Evolutionary conservation across 2,113 vertebrate genomes (phyloP), one percentile per base, ranked within the genome.

Genomic region (Tenrec ecaudatus): DNA sequence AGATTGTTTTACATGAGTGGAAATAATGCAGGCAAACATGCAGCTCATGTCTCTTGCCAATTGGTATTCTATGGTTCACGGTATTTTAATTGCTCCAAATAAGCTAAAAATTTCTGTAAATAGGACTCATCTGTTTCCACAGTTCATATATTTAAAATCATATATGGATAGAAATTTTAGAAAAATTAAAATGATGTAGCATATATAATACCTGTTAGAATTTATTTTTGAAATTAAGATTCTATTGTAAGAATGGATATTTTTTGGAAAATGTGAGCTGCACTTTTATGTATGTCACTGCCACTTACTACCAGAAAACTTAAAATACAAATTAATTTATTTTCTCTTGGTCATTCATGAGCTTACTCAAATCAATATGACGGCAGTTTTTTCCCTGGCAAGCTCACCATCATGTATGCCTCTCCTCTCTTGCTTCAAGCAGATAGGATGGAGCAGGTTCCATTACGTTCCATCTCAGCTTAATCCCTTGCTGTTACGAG

Each of bases 401-500:
- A 95, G 92, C 86, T 95, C 94, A 90, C 86, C 92, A 83, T 90
- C 58, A 78, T 33, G 78, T 60, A 90, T 95, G 82, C 96, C 57
- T 87, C 95, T 92, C 77, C 60, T 80, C 58, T 86, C 86, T 93
- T 83, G 87, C 92, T 96, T 76, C 88, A 86, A 96, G 96, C 85
- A 95, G 95, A 96, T 93, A 95, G 94, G 78, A 92, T 80, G 91
- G 77, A 94, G 82, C 84, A 91, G 82, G 96, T 96, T 98, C 96
- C 96, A 97, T 98, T 97, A 97, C 64, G 88, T 95, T 97, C 97
- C 97, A 85, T 97, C 96, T 97, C 91, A 60, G 12, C 97, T 98
- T 98, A 98, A 98, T 98, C 97, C 96, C 92, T 98, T 17, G 40
- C 96, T 97, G 96, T 97, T 98, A 97, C 0, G 0, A 98, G 97